Percentiles rank a stretch among this genome's conserved stretches.
These are phyloP conservation scores for Cisticola juncidis DNA, from an alignment of 2,113 vertebrate species.

Conservation along the genomic window DNA sequence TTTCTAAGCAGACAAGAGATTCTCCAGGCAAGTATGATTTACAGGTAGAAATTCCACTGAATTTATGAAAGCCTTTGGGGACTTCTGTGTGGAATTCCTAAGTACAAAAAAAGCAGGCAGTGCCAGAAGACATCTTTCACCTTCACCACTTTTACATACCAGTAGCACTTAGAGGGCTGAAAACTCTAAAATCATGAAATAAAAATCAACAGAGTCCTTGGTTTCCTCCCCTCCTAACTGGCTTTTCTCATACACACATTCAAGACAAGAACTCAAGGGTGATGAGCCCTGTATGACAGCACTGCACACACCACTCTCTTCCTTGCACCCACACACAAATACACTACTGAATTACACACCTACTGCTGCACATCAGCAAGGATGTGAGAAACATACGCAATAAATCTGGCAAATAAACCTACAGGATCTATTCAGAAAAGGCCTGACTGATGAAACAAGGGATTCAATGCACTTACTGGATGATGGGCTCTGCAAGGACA, in stretches of 20 bases:
- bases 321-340: neutral
- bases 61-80: neutral
- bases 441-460: neutral
- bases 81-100: neutral
- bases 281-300: neutral
- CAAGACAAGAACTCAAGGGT: neutral
- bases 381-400: accelerated
- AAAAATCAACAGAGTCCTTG: neutral
- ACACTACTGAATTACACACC: accelerated
- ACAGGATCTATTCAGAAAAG: neutral
- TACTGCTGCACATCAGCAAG: neutral
- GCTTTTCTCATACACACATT: neutral
- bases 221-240: neutral
- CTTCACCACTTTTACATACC: neutral
- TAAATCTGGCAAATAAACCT: neutral
- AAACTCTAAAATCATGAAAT: neutral
- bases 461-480: neutral
- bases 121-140: neutral
- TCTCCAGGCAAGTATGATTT: neutral
- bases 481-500: neutral
- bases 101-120: neutral
- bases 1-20: neutral
- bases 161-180: neutral
- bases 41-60: neutral
- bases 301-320: neutral